These are phyloP conservation scores for Laticauda colubrina DNA, from an alignment of 2,113 vertebrate genomes.

Conservation along the genomic window DNA sequence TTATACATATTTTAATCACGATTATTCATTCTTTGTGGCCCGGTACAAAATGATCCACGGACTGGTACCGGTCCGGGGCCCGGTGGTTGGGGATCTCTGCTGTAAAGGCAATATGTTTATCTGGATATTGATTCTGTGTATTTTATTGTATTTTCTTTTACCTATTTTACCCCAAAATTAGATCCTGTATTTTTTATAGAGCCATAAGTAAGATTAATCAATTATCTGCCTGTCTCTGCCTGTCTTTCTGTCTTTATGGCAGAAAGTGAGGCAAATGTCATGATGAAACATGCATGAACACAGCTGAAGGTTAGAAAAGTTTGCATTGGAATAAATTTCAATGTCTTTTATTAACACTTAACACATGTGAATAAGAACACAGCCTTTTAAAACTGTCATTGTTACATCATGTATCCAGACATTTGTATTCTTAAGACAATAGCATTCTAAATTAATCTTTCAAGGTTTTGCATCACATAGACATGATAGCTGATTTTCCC, in stretches of 20 bases:
- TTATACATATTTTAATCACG: too few species aligned
- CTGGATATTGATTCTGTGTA: too few species aligned
- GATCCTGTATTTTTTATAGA: too few species aligned
- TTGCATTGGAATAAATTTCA: not conserved
- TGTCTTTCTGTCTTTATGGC: not conserved
- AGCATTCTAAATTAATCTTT: not conserved
- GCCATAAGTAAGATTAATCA: too few species aligned
- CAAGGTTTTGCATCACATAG: not conserved
- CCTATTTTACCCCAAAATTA: too few species aligned
- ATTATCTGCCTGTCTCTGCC: too few species aligned
- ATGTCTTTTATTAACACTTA: not conserved
- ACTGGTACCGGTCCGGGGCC: too few species aligned
- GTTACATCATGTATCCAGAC: not conserved
- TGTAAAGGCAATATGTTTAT: too few species aligned
- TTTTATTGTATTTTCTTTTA: too few species aligned
- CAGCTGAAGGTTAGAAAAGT: not conserved
- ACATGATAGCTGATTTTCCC: rapidly evolving
- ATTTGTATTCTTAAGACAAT: not conserved
- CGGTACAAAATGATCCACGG: too few species aligned
- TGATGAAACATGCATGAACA: not conserved
- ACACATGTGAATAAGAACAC: not conserved
- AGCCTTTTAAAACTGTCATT: not conserved
- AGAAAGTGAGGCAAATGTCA: not conserved
- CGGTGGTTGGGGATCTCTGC: too few species aligned
- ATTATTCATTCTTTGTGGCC: too few species aligned